Evolutionary conservation across 1,140 invertebrate genomes (phyloP), one percentile per base, ranked within the genome.

Genomic region (Tetragonula clypearis): DNA sequence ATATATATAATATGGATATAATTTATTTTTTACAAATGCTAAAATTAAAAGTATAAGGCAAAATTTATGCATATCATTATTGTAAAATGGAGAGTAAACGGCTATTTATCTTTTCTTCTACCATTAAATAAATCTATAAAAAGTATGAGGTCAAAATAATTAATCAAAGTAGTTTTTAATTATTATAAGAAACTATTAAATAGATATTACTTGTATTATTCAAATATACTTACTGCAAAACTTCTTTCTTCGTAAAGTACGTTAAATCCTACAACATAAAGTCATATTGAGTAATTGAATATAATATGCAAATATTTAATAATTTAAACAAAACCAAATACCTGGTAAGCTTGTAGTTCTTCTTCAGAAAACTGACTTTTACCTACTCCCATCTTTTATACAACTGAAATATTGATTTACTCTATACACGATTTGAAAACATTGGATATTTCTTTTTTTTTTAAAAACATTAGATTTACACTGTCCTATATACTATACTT

Each of bases 171-270:
- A n/a, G 11, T 14, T 14, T 8, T 3, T 65, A 69, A 69, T 11
- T 69, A 35, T 35, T 41, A 41, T 4, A 49, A 72, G 3, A 19
- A 30, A 19, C 8, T 68, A 35, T 68, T 68, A 68, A 35, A 30
- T 30, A 30, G 1, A 68, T n/a, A 74, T 53, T 60, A 58, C 35
- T 76, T 87, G 78, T 30, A 79, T 62, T 77, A 82, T 86, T 5
- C 21, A 23, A 12, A 83, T 77, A 86, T 95, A 97, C 97, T 98
- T 96, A 98, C 98, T 97, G 96, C 83, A 99, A 94, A 55, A 99
- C 97, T 96, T 98, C 98, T 92, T 98, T 98, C 92, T 98, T 98
- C 12, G 97, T 97, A 91, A 99, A 98, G 94, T 98, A 98, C 62
- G 98, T 99, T 30, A 98, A 95, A 95, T 98, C 98, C 97, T 98